Evolutionary conservation across 2,888 invertebrate species (phyloP).

Genomic region (Idaea aversata): DNA sequence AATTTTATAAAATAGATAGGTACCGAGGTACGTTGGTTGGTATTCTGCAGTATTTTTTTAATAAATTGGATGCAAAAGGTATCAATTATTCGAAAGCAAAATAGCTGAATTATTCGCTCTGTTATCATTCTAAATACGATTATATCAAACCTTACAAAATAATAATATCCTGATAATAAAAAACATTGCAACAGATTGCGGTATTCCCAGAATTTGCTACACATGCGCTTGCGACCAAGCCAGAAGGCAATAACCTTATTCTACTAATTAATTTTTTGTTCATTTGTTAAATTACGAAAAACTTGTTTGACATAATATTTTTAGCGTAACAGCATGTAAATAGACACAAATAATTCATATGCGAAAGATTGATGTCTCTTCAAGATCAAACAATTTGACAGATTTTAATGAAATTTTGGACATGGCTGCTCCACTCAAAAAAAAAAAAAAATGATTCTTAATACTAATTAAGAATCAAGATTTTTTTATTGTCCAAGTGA

Average conservation of each 20-base stretch:
- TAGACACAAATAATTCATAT: too few relatives aligned
- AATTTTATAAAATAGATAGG: not conserved
- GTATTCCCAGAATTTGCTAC: slow-evolving; percentile 49
- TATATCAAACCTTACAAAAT: not conserved
- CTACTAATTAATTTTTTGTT: not conserved
- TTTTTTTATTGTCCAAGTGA: too few relatives aligned
- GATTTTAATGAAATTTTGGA: too few relatives aligned
- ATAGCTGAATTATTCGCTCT: not conserved
- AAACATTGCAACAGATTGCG: slow-evolving; percentile 18
- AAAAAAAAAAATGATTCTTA: too few relatives aligned
- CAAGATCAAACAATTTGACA: too few relatives aligned
- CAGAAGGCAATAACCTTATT: slow-evolving; percentile 2
- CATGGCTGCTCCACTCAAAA: too few relatives aligned
- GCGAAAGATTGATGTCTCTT: too few relatives aligned
- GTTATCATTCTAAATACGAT: not conserved
- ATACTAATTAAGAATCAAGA: too few relatives aligned
- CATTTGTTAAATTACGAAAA: not conserved
- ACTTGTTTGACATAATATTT: not conserved
- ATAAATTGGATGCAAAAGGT: too few relatives aligned
- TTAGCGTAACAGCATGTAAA: too few relatives aligned
- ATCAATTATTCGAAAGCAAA: not conserved
- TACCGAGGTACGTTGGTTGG: too few relatives aligned
- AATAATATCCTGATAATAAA: slow-evolving; percentile 2
- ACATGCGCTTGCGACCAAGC: slow-evolving; percentile 26
- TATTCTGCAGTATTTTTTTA: too few relatives aligned